Conservation (phyloP, 2,888 invertebrate genomes). For the Beris chalybata region DNA sequence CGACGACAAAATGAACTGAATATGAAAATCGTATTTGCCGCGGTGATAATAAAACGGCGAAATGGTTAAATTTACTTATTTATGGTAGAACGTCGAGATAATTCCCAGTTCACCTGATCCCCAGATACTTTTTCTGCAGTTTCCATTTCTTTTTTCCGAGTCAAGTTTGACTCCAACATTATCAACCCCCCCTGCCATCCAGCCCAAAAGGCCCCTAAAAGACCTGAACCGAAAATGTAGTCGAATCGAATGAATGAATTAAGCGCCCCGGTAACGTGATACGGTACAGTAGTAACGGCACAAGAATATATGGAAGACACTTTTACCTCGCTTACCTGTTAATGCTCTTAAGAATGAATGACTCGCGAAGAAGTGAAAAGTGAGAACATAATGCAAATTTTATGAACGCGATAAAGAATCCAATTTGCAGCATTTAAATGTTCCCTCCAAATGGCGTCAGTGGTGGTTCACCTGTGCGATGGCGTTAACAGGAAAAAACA, state of each 20-base stretch:
- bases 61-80: slow-evolving; percentile 33
- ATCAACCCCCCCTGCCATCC: too few species aligned
- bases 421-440: slow-evolving; percentile 39
- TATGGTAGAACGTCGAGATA: slow-evolving; percentile 15
- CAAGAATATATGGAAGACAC: too few species aligned
- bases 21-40: slow-evolving; percentile 17
- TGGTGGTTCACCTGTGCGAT: background rate
- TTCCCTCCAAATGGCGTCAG: slow-evolving; percentile 10
- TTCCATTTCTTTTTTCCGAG: slow-evolving; percentile 2
- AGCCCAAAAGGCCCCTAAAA: too few species aligned
- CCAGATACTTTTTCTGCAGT: slow-evolving; percentile 26
- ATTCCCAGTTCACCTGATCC: slow-evolving; percentile 31
- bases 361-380: slow-evolving; percentile 37
- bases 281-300: too few species aligned
- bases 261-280: too few species aligned
- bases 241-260: too few species aligned
- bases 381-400: slow-evolving; percentile 40
- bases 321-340: slow-evolving; percentile 20
- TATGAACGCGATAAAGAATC: slow-evolving; percentile 39
- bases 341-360: slow-evolving; percentile 31
- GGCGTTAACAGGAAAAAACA: background rate
- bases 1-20: slow-evolving; percentile 4
- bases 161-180: slow-evolving; percentile 1
- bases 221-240: too few species aligned
- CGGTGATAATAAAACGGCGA: slow-evolving; percentile 30